These are phyloP conservation scores for Coregonus sp. DNA, from an alignment of 2,797 vertebrate species.

Conservation along the genomic window DNA sequence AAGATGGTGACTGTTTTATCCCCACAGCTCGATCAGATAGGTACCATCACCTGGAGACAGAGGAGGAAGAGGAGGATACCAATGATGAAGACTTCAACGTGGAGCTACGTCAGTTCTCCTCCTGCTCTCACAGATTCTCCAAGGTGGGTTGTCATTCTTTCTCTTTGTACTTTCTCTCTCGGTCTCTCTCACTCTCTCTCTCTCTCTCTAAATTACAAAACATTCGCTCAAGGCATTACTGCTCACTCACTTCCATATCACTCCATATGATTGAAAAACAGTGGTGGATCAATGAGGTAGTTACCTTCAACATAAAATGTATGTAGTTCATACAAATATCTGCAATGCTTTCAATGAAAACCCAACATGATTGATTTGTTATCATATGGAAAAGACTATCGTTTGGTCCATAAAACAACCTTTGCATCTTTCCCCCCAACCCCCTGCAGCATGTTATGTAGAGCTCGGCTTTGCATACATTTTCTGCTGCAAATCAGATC, in stretches of 20 bases:
- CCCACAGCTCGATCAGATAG: conserved; percentile 92
- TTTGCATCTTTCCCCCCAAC: conserved; percentile 17
- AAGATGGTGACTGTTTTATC: neutral
- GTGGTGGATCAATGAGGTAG: neutral
- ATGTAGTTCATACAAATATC: neutral
- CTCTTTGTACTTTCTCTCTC: neutral
- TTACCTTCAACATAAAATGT: neutral
- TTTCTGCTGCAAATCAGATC: conserved; percentile 52
- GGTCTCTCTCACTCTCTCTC: neutral
- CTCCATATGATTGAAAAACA: too few relatives aligned
- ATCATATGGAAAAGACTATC: too few relatives aligned
- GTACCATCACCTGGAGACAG: conserved; percentile 95
- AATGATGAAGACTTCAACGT: conserved; percentile 97
- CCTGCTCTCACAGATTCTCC: conserved; percentile 94
- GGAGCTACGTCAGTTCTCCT: conserved; percentile 96
- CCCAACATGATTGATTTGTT: conserved; percentile 21
- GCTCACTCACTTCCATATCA: neutral
- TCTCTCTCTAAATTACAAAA: neutral
- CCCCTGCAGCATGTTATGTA: conserved; percentile 33
- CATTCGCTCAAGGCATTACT: neutral
- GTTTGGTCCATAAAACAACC: conserved; percentile 28
- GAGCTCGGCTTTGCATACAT: conserved; percentile 64
- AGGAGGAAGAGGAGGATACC: conserved; percentile 90
- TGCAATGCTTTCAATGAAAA: conserved; percentile 33
- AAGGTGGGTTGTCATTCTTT: conserved; percentile 80